These are phyloP conservation scores for Oncorhynchus kisutch DNA, from an alignment of 2,113 vertebrate genomes.

Conservation along the genomic window DNA sequence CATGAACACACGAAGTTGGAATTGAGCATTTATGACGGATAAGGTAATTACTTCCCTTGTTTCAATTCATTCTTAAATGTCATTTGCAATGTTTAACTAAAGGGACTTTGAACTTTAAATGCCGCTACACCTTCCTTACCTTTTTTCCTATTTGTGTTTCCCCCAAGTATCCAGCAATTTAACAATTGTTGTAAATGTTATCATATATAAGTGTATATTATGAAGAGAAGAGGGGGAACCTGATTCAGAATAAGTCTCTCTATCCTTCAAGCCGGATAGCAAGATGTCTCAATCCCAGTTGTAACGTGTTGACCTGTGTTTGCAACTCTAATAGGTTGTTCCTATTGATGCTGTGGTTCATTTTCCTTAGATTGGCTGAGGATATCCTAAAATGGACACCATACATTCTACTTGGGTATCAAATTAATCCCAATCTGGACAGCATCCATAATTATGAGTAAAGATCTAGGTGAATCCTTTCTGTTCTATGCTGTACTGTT, in stretches of 20 bases:
- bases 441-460: too few species aligned
- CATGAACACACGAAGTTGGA: slow-evolving; percentile 17
- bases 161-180: background rate
- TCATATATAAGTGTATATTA: background rate
- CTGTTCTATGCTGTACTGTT: background rate
- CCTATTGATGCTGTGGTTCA: too few species aligned
- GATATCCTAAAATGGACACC: too few species aligned
- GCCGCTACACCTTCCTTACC: slow-evolving; percentile 39
- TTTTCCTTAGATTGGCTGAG: too few species aligned
- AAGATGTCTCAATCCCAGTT: background rate
- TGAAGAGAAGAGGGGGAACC: background rate
- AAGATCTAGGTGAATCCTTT: background rate
- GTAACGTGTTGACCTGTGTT: too few species aligned
- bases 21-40: slow-evolving; percentile 17
- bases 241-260: background rate
- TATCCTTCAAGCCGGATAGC: background rate
- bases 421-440: too few species aligned
- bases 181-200: too few species aligned
- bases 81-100: slow-evolving; percentile 42
- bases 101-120: slow-evolving; percentile 56
- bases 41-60: slow-evolving; percentile 41
- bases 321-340: too few species aligned
- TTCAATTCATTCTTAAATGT: slow-evolving; percentile 57
- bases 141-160: slow-evolving; percentile 8
- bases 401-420: too few species aligned